These are phyloP conservation scores for Ailuropoda melanoleuca DNA, from an alignment of 2,113 vertebrate species.

Conservation along the genomic window DNA sequence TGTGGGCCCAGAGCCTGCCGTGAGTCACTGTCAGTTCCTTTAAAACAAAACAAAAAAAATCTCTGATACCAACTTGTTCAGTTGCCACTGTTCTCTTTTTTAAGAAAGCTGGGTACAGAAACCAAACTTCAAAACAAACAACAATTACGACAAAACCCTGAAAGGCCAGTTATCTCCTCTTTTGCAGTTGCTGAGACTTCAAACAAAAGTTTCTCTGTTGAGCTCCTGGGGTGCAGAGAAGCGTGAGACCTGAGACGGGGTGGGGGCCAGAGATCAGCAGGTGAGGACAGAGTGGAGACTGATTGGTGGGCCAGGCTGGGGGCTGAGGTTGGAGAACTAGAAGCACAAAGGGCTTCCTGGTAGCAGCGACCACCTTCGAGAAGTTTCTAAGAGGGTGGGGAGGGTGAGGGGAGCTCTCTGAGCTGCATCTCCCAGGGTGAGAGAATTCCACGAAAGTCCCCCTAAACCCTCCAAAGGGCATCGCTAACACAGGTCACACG, in stretches of 20 bases:
- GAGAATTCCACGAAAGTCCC: background rate
- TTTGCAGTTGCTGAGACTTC: background rate
- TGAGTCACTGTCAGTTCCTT: slow-evolving; percentile 47
- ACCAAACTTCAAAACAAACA: background rate
- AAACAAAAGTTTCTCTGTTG: background rate
- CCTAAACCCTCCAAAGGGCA: background rate
- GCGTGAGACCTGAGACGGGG: background rate
- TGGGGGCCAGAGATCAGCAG: background rate
- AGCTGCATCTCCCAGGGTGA: background rate
- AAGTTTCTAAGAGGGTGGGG: rapidly evolving
- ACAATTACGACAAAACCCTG: background rate
- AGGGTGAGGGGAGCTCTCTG: background rate
- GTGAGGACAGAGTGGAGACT: background rate
- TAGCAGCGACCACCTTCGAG: background rate
- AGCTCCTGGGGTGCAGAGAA: background rate
- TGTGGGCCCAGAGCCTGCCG: background rate
- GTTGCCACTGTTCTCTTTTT: background rate
- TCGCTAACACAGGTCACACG: background rate
- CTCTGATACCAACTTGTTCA: background rate
- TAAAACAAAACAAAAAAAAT: background rate
- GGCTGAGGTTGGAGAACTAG: background rate
- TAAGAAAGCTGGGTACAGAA: slow-evolving; percentile 20
- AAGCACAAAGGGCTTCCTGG: background rate
- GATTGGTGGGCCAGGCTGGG: background rate
- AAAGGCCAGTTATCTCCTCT: background rate